These are phyloP conservation scores for Ptyas mucosa DNA, from an alignment of 2,113 vertebrate species.

Conservation along the genomic window DNA sequence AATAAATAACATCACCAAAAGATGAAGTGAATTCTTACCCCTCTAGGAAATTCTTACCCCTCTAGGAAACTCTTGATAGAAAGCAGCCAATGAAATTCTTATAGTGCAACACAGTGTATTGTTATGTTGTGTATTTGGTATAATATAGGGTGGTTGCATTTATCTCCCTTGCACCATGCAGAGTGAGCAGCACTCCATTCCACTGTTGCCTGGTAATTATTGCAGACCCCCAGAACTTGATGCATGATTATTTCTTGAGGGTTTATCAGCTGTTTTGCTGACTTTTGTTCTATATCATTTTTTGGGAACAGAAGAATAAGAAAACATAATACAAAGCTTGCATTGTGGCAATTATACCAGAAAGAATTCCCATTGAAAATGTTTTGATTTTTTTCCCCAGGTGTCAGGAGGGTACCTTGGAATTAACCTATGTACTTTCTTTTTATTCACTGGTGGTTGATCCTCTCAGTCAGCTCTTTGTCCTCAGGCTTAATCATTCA, in stretches of 20 bases:
- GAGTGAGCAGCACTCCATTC: neutral
- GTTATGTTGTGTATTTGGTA: neutral
- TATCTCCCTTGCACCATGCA: neutral
- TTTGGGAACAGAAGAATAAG: neutral
- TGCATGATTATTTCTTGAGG: neutral
- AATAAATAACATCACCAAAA: neutral
- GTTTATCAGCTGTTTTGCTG: neutral
- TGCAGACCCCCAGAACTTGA: neutral
- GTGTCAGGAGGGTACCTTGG: conserved; percentile 58
- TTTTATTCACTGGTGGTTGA: conserved; percentile 72
- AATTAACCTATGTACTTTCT: conserved; percentile 60
- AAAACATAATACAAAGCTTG: conserved; percentile 32
- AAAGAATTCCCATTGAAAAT: conserved; percentile 55
- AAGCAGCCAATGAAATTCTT: neutral
- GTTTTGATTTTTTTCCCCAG: conserved; percentile 26
- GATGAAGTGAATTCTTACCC: neutral
- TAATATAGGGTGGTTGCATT: neutral
- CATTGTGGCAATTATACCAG: conserved; percentile 50
- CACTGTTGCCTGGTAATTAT: neutral
- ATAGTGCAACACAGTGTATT: neutral
- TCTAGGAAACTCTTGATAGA: neutral
- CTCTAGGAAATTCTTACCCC: neutral
- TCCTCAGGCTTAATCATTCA: conserved; percentile 72
- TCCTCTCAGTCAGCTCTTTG: conserved; percentile 55
- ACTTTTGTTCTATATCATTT: conserved; percentile 28